Conservation (phyloP, 2,113 vertebrate species). For the Colius striatus region DNA sequence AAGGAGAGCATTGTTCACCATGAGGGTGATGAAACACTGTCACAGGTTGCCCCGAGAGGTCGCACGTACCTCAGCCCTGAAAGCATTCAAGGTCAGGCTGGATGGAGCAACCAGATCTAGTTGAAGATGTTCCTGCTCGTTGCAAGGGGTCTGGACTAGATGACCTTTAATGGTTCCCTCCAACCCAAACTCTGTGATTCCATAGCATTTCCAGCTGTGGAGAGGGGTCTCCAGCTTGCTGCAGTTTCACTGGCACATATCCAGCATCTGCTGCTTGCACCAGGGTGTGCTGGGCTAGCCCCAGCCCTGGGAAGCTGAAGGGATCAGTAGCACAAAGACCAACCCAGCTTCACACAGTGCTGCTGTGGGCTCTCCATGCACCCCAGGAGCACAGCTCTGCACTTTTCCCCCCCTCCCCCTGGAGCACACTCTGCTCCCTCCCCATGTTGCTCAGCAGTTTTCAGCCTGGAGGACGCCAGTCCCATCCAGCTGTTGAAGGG, state of each 20-base stretch:
- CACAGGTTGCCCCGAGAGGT: not conserved
- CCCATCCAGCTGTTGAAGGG: not conserved
- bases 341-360: fast-evolving
- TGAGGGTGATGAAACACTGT: not conserved
- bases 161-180: not conserved
- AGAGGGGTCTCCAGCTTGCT: not conserved
- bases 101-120: not conserved
- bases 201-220: not conserved
- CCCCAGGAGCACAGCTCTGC: not conserved
- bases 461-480: not conserved
- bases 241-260: fast-evolving
- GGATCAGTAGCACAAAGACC: not conserved
- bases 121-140: not conserved
- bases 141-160: not conserved
- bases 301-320: not conserved
- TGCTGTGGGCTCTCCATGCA: fast-evolving
- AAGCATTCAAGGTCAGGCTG: no score
- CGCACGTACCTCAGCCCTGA: not conserved
- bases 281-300: not conserved
- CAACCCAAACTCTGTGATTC: not conserved
- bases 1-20: fast-evolving
- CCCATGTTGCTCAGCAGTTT: not conserved
- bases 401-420: fast-evolving
- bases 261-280: not conserved
- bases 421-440: not conserved